Conservation (phyloP, 2,888 invertebrate species). For the Amphipoea lucens region DNA sequence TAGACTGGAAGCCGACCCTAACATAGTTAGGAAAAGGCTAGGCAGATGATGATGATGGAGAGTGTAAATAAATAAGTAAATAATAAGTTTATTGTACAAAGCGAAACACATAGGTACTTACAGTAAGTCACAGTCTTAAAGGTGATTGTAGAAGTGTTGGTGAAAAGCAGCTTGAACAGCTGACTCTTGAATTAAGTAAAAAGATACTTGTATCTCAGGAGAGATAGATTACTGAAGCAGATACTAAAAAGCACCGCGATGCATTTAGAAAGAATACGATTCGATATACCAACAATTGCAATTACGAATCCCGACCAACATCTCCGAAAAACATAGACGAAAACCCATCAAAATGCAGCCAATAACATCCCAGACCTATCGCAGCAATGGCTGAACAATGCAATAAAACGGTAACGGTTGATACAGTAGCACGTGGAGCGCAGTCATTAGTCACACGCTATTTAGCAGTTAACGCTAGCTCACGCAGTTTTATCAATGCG, state of each 20-base stretch:
- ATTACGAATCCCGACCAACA: conserved; percentile 5
- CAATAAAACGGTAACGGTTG: conserved; percentile 64
- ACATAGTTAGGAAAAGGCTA: no score
- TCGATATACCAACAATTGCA: background rate
- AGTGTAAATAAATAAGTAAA: no score
- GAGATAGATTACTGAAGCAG: no score
- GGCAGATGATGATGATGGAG: no score
- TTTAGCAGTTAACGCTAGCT: conserved; percentile 86
- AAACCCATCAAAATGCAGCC: conserved; percentile 41
- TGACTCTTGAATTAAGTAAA: no score
- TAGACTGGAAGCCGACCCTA: no score
- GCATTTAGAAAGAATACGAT: background rate
- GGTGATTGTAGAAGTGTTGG: no score
- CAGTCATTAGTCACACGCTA: conserved; percentile 88
- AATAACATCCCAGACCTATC: conserved; percentile 51
- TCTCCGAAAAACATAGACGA: conserved; percentile 33
- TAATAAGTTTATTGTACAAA: no score
- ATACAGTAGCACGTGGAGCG: conserved; percentile 68
- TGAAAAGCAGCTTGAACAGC: no score
- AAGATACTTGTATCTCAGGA: no score
- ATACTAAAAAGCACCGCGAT: background rate
- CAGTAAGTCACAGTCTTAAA: no score
- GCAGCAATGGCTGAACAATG: conserved; percentile 58
- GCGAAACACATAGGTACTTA: no score
- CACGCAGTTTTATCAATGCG: conserved; percentile 86